Evolutionary conservation across 2,113 vertebrate genomes (phyloP).

Genomic region (Silurus meridionalis): DNA sequence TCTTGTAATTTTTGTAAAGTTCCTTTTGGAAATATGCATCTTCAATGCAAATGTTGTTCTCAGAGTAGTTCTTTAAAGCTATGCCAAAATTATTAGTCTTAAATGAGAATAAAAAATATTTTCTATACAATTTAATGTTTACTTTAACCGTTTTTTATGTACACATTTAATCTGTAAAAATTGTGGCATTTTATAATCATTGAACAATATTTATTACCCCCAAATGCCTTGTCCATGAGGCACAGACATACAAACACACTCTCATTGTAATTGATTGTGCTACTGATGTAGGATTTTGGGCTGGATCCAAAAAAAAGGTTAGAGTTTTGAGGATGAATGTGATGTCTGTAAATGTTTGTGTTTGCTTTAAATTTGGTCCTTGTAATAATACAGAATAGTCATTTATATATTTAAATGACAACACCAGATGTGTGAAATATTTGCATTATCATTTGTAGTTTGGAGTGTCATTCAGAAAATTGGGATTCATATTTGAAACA

Average conservation of each 20-base stretch:
- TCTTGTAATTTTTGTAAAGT: background rate
- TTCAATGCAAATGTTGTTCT: conserved; percentile 38
- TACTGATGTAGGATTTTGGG: conserved; percentile 46
- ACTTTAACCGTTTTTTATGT: background rate
- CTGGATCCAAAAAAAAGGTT: conserved; percentile 51
- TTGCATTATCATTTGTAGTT: conserved; percentile 34
- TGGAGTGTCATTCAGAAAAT: conserved; percentile 10
- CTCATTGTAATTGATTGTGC: conserved; percentile 4
- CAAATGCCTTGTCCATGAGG: too few species aligned
- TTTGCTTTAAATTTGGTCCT: conserved; percentile 17
- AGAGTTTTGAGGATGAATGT: conserved; percentile 29
- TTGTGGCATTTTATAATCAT: conserved; percentile 10
- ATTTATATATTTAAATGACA: conserved; percentile 44
- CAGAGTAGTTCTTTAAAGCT: conserved; percentile 28
- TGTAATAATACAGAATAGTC: conserved; percentile 23
- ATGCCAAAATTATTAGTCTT: conserved; percentile 34
- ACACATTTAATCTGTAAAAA: conserved; percentile 4
- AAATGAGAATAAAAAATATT: conserved; percentile 17
- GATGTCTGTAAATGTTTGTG: background rate
- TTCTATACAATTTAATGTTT: conserved; percentile 22
- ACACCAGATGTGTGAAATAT: conserved; percentile 19
- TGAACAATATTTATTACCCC: background rate
- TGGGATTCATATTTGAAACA: conserved; percentile 24
- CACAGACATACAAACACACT: background rate
- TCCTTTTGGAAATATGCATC: conserved; percentile 31